phyloP scores from a whole-genome alignment of 2,113 vertebrate genomes.

The Toxostoma redivivum region DNA sequence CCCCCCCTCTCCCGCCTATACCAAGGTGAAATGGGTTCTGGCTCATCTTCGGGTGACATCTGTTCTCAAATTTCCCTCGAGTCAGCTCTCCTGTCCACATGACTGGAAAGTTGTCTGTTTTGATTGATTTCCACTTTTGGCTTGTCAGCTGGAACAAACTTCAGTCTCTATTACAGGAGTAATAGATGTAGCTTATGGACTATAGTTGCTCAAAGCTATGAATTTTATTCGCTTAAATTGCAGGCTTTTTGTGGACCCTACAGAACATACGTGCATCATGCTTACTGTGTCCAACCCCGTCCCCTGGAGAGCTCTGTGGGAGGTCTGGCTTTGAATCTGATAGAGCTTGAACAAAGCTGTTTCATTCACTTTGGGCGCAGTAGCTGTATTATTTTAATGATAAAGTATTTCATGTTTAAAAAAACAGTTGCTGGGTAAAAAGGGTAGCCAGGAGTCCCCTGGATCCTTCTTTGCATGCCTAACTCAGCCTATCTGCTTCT shows the following conservation, averaged over 20 bases:
- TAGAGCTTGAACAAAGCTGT: neutral
- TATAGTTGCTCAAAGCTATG: slow-evolving; percentile 44
- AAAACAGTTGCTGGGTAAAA: neutral
- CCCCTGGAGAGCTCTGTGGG: neutral
- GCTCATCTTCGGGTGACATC: neutral
- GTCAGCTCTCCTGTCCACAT: slow-evolving; percentile 45
- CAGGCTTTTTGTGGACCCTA: slow-evolving; percentile 2
- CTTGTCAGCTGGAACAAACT: slow-evolving; percentile 42
- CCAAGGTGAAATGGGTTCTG: slow-evolving; percentile 84
- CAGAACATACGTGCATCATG: neutral
- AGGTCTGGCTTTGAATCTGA: neutral
- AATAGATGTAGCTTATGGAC: slow-evolving; percentile 33
- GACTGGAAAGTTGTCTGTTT: slow-evolving; percentile 13
- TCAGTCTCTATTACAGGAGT: slow-evolving; percentile 19
- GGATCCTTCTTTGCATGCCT: slow-evolving; percentile 28
- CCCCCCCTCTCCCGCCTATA: slow-evolving; percentile 88
- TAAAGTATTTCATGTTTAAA: slow-evolving; percentile 22
- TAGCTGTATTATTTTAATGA: slow-evolving; percentile 3
- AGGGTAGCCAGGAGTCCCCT: neutral
- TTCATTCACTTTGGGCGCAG: neutral
- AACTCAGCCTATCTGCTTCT: neutral
- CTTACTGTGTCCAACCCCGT: neutral
- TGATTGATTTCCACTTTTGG: slow-evolving; percentile 32
- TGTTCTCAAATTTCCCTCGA: neutral
- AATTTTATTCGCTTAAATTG: slow-evolving; percentile 54